Conservation (phyloP, 2,888 invertebrate genomes). For the Sphaerophoria rueppellii region DNA sequence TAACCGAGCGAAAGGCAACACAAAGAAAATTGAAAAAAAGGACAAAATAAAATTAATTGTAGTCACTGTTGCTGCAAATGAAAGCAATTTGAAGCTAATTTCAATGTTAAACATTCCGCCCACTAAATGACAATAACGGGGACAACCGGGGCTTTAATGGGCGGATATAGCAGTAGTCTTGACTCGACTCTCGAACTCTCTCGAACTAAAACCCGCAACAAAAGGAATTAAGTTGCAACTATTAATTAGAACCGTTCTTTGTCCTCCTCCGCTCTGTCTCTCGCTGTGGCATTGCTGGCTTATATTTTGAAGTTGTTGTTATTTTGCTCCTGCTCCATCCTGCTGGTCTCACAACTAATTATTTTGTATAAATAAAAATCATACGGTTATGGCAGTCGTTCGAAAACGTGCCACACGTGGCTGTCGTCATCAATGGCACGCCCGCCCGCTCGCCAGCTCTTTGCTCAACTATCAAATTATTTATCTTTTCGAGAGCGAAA, state of each 20-base stretch:
- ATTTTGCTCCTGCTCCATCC: slow-evolving; percentile 16
- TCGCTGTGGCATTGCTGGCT: no score
- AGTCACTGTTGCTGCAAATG: slow-evolving; percentile 66
- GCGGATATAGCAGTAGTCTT: slow-evolving; percentile 28
- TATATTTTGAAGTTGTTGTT: background rate
- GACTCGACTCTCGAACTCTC: slow-evolving; percentile 38
- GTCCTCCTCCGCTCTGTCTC: background rate
- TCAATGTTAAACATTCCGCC: slow-evolving; percentile 68
- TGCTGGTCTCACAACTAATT: background rate
- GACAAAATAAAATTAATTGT: slow-evolving; percentile 64
- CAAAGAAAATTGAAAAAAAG: slow-evolving; percentile 18
- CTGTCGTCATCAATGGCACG: slow-evolving; percentile 5
- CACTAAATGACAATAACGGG: background rate
- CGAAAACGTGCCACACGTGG: slow-evolving; percentile 52
- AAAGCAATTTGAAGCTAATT: slow-evolving; percentile 69
- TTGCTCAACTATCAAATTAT: slow-evolving; percentile 49
- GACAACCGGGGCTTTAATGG: slow-evolving; percentile 1
- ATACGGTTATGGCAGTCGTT: slow-evolving; percentile 27
- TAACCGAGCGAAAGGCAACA: slow-evolving; percentile 8
- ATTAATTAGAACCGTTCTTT: slow-evolving; percentile 59
- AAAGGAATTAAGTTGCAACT: slow-evolving; percentile 59
- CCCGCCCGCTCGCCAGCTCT: slow-evolving; percentile 5
- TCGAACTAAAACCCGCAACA: slow-evolving; percentile 47
- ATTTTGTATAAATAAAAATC: slow-evolving; percentile 27
- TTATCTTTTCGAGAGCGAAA: slow-evolving; percentile 49